A percentile compares a stretch with the other conserved stretches of the same genome.
Evolutionary conservation across 2,888 invertebrate genomes (phyloP).

Genomic region (Drosophila glabriapex): DNA sequence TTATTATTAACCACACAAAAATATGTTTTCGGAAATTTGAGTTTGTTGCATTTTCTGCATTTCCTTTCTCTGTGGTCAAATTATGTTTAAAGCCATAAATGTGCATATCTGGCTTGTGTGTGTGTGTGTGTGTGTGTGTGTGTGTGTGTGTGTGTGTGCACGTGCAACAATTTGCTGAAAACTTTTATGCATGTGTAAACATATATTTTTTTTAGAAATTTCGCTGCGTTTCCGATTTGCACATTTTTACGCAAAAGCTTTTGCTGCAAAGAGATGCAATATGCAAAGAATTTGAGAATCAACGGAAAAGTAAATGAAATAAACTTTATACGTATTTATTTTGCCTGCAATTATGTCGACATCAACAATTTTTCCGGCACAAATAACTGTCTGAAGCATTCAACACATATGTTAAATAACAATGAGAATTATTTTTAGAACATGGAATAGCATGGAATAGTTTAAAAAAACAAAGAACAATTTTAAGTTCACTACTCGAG

Average conservation of each 20-base stretch:
- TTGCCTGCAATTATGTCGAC: neutral
- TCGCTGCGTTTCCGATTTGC: constrained; percentile 25
- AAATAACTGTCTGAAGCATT: constrained; percentile 4
- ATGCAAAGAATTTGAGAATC: constrained; percentile 10
- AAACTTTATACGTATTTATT: neutral
- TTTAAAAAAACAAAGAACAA: neutral
- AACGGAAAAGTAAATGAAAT: neutral
- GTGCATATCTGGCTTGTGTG: neutral
- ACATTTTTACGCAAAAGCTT: constrained; percentile 16
- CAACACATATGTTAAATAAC: constrained; percentile 6
- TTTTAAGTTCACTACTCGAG: neutral
- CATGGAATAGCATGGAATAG: neutral
- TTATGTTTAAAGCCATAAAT: constrained; percentile 34
- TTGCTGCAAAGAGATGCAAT: constrained; percentile 35
- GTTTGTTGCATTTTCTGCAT: constrained; percentile 39
- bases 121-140: neutral
- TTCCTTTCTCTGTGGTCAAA: constrained; percentile 37
- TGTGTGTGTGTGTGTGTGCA: constrained; percentile 5
- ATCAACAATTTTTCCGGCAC: neutral
- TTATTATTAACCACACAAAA: constrained; percentile 54
- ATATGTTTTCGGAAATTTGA: constrained; percentile 34
- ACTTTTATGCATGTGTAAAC: constrained; percentile 54
- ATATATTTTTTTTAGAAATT: constrained; percentile 37
- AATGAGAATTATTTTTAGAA: neutral
- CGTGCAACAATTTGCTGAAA: constrained; percentile 25